Base-by-base conservation (phyloP, 2,888 invertebrate species). In the Lithodes maja region DNA sequence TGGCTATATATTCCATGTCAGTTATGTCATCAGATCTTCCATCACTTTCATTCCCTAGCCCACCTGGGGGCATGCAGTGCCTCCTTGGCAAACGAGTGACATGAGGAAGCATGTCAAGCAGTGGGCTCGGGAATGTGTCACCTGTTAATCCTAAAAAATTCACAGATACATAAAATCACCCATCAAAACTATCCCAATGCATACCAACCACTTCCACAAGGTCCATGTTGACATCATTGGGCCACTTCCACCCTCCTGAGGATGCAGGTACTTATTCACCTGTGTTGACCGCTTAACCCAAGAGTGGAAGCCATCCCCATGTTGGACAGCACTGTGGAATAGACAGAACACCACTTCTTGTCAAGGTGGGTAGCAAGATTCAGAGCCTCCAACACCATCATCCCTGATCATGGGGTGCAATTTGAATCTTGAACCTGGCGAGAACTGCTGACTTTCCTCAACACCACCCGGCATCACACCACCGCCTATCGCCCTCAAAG, bases 181-280 rank as follows among this genome's bases (percentile, higher is more conserved):
- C 49, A 33, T 68, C 5, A 49, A 71, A 33, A n/a, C 52, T 2
- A 83, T 68, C 52, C 53, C 52, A 17, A 68, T 49, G 7, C 82
- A 49, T 5, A 68, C 52, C 50, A 68, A 83, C 1, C 69, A 68
- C n/a, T 69, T 71, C n/a, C 55, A 80, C 33, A 54, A n/a, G 55
- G 55, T 80, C 1, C 55, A 80, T 33, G 55, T 80, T 5, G 80
- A 80, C 55, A 80, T 55, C 3, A 55, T 80, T 15, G 17, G 17
- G 50, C 78, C 53, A 52, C 78, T 79, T 9, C 33, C 61, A 3
- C 50, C 33, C 54, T 81, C 81, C 33, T 9, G 50, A 2, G 81
- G 81, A 1, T 69, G 52, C 50, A 68, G 52, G 2, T 82, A 82
- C n/a, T 12, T 82, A 2, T 50, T 82, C 49, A 82, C 69, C 68